A percentile compares a stretch with the other conserved stretches of the same genome.
Conservation (phyloP, 1,140 invertebrate species). For the Drosophila littoralis region DNA sequence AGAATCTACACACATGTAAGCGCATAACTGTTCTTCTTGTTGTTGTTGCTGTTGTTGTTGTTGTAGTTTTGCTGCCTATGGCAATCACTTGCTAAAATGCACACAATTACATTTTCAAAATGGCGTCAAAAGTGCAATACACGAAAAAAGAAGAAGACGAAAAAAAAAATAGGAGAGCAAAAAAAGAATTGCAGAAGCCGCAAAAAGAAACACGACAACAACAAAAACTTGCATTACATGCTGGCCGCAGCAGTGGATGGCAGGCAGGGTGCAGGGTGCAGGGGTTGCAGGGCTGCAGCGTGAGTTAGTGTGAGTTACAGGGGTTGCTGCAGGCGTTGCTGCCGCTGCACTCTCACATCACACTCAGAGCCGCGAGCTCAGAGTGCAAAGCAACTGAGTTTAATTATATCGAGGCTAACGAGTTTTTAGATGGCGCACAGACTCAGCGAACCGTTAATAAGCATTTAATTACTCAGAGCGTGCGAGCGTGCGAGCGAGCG, state of each 20-base stretch:
- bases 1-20: neutral
- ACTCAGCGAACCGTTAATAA: constrained; percentile 81
- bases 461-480: constrained; percentile 78
- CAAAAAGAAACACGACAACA: constrained; percentile 40
- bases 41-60: constrained; percentile 13
- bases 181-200: constrained; percentile 35
- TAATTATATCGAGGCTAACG: constrained; percentile 78
- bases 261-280: constrained; percentile 2
- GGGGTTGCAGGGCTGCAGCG: neutral
- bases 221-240: constrained; percentile 48
- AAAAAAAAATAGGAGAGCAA: constrained; percentile 1
- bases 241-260: constrained; percentile 22
- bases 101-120: constrained; percentile 74
- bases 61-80: constrained; percentile 18
- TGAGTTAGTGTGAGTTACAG: constrained; percentile 27
- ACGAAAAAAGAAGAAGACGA: constrained; percentile 15
- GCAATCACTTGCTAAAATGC: constrained; percentile 59
- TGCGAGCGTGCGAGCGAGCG: constrained; percentile 25
- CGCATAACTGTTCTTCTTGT: neutral
- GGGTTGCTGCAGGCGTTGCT: constrained; percentile 26
- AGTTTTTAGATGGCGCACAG: constrained; percentile 60
- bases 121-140: constrained; percentile 70
- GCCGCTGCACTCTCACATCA: constrained; percentile 30
- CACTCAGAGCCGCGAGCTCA: constrained; percentile 33
- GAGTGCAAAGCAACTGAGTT: constrained; percentile 59